Evolutionary conservation across 2,888 invertebrate species (phyloP).

Genomic region (Oscheius onirici): DNA sequence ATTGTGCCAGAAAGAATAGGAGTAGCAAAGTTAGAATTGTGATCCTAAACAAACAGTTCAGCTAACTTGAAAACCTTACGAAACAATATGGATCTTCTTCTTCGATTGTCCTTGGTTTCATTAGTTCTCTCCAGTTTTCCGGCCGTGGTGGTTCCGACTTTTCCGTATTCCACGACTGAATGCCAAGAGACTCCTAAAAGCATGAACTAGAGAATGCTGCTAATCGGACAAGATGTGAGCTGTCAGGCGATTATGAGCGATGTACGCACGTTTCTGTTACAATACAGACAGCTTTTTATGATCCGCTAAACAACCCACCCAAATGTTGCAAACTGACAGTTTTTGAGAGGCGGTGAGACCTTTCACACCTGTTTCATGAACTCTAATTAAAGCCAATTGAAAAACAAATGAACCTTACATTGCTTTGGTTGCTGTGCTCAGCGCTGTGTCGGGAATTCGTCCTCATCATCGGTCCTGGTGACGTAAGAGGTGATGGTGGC

Average conservation of each 20-base stretch:
- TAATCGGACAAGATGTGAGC: slow-evolving; percentile 20
- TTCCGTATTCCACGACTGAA: slow-evolving; percentile 60
- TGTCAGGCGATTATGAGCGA: slow-evolving; percentile 30
- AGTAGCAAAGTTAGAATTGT: slow-evolving; percentile 18
- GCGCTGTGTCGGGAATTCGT: slow-evolving; percentile 32
- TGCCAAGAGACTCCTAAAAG: slow-evolving; percentile 56
- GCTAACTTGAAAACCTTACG: not conserved
- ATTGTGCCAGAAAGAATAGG: slow-evolving; percentile 26
- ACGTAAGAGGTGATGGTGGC: slow-evolving; percentile 29
- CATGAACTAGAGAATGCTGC: not conserved
- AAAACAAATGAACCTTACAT: slow-evolving; percentile 27
- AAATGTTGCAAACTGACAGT: not conserved
- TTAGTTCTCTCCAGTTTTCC: slow-evolving; percentile 25
- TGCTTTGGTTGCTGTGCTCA: slow-evolving; percentile 35
- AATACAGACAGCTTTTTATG: slow-evolving; percentile 20
- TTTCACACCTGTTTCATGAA: not conserved
- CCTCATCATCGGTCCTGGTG: slow-evolving; percentile 31
- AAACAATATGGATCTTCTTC: slow-evolving; percentile 3
- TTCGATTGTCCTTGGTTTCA: slow-evolving; percentile 8
- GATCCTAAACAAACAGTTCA: slow-evolving; percentile 12
- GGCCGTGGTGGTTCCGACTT: slow-evolving; percentile 31
- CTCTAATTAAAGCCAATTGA: not conserved
- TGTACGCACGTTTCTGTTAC: slow-evolving; percentile 18
- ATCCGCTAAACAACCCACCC: slow-evolving; percentile 6
- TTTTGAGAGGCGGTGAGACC: too few species aligned